These are phyloP conservation scores for Amblyjoppa fuscipennis DNA, from an alignment of 2,888 invertebrate species.

Conservation along the genomic window DNA sequence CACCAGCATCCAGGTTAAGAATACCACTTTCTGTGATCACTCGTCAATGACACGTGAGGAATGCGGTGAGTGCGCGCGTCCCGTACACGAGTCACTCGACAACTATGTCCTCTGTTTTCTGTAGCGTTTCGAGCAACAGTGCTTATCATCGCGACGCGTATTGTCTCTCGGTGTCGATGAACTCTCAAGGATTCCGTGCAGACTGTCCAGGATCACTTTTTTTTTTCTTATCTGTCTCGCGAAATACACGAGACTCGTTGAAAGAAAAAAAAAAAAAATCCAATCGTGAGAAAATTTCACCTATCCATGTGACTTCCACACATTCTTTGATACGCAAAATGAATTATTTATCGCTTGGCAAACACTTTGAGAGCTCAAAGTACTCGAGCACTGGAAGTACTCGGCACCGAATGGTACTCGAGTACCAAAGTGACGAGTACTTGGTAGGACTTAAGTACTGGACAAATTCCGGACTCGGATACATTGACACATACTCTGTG, in stretches of 20 bases:
- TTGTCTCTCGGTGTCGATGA: constrained; percentile 49
- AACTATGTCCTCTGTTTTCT: constrained; percentile 1
- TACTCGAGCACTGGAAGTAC: no score
- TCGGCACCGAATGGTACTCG: no score
- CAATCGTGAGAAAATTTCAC: neutral
- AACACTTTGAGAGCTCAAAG: no score
- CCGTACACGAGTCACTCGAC: constrained; percentile 28
- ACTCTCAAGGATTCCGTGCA: constrained; percentile 40
- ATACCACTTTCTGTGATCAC: constrained; percentile 77
- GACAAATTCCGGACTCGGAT: no score
- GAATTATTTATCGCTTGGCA: no score
- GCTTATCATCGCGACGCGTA: constrained; percentile 5
- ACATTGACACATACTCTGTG: no score
- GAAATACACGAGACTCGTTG: neutral
- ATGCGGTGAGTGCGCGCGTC: constrained; percentile 78
- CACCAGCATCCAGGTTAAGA: constrained; percentile 77
- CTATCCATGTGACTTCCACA: neutral
- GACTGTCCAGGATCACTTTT: neutral
- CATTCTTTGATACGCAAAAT: no score
- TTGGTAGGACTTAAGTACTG: no score
- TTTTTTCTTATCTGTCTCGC: neutral
- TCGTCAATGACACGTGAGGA: constrained; percentile 81
- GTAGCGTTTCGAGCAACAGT: constrained; percentile 29
- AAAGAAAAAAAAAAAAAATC: neutral
- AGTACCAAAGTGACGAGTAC: no score